Evolutionary conservation across 1,140 invertebrate genomes (phyloP).

Genomic region (Maconellicoccus hirsutus): DNA sequence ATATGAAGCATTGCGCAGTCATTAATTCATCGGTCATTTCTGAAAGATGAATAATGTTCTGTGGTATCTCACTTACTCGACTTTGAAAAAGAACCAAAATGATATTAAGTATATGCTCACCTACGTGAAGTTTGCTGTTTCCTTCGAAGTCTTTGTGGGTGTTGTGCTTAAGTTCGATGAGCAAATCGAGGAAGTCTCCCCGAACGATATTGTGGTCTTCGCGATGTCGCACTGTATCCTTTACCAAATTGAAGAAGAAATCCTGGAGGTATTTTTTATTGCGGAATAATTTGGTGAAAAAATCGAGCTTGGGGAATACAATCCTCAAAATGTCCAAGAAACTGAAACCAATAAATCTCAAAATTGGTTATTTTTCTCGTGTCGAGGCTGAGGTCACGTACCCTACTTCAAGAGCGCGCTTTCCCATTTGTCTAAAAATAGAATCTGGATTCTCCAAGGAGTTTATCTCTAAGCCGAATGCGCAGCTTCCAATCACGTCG

Average conservation of each 20-base stretch:
- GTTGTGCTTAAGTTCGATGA: constrained; percentile 26
- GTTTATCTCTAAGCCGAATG: constrained; percentile 34
- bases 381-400: no score
- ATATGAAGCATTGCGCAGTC: constrained; percentile 36
- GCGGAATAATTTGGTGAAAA: neutral
- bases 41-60: neutral
- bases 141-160: neutral
- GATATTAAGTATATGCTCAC: no score
- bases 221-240: constrained; percentile 31
- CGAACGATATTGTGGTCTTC: constrained; percentile 30
- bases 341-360: neutral
- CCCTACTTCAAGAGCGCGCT: constrained; percentile 21
- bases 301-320: neutral
- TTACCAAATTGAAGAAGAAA: constrained; percentile 30
- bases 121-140: no score
- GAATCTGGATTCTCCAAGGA: constrained; percentile 31
- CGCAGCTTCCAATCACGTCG: constrained; percentile 33
- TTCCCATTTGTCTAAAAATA: constrained; percentile 31
- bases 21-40: no score
- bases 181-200: constrained; percentile 34
- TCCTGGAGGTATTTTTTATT: neutral
- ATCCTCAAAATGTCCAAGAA: neutral
- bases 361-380: no score
- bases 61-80: no score
- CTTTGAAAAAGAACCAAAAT: no score